Percentiles rank a stretch among this genome's conserved stretches.
phyloP scores from a whole-genome alignment of 2,888 invertebrate genomes.

The Diarsia mendica region DNA sequence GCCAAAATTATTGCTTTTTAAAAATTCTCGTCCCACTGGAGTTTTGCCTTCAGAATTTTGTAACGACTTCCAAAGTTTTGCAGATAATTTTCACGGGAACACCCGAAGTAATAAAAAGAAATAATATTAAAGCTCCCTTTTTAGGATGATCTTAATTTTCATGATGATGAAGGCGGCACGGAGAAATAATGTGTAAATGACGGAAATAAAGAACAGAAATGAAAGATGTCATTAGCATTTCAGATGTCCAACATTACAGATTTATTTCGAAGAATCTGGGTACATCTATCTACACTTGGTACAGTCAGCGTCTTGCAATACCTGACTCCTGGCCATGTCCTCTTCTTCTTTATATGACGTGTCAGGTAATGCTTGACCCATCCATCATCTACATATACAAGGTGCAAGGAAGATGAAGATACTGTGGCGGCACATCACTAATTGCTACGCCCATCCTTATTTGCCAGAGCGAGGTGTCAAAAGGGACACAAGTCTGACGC shows the following conservation, averaged over 20 bases:
- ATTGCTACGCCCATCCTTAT: no score
- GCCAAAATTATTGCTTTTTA: conserved; percentile 59
- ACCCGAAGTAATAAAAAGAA: conserved; percentile 58
- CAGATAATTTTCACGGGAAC: conserved; percentile 58
- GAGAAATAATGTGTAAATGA: conserved; percentile 36
- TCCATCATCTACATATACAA: background rate
- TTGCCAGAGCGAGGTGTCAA: no score
- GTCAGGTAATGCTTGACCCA: background rate
- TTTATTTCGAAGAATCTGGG: background rate
- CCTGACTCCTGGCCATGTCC: background rate
- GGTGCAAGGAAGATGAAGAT: no score
- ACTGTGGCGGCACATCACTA: no score
- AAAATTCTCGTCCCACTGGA: conserved; percentile 55
- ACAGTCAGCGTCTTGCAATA: background rate
- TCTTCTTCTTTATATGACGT: background rate
- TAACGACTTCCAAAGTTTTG: conserved; percentile 62
- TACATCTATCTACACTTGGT: background rate
- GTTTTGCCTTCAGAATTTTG: conserved; percentile 59
- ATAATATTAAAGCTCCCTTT: conserved; percentile 53
- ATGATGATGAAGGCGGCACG: conserved; percentile 44
- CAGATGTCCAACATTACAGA: background rate
- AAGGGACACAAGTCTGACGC: no score
- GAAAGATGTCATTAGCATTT: conserved; percentile 17
- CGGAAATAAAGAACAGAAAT: conserved; percentile 4
- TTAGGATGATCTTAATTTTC: conserved; percentile 53